Conservation (phyloP, 2,113 vertebrate species). For the Sinosuthora webbiana region DNA sequence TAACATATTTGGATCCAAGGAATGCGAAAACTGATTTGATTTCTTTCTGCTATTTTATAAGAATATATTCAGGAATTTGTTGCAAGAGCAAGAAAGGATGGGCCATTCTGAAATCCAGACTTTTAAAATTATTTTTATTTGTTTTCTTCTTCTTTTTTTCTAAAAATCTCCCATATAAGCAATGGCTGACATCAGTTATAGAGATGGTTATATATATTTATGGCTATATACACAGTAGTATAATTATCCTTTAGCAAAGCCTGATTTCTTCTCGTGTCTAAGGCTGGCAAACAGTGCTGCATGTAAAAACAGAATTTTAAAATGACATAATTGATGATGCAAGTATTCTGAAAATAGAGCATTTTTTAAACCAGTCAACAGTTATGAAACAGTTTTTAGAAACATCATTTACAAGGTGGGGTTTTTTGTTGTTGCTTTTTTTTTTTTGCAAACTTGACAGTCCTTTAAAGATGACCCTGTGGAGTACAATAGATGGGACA, state of each 20-base stretch:
- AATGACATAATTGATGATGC: background rate
- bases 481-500: background rate
- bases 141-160: background rate
- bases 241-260: background rate
- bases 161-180: background rate
- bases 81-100: background rate
- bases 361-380: background rate
- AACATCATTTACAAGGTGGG: background rate
- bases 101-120: background rate
- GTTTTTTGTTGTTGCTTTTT: background rate
- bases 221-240: background rate
- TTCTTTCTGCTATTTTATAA: background rate
- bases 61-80: background rate
- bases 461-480: constrained; percentile 48
- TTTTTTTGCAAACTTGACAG: background rate
- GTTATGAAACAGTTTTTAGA: background rate
- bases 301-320: background rate
- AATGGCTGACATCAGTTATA: background rate
- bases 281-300: background rate
- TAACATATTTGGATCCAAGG: background rate
- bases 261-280: background rate
- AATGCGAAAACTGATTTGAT: background rate
- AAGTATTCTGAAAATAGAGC: background rate
- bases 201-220: background rate
- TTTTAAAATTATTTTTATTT: background rate